Evolutionary conservation across 2,797 vertebrate species (phyloP).

Genomic region (Cephalopachus bancanus): DNA sequence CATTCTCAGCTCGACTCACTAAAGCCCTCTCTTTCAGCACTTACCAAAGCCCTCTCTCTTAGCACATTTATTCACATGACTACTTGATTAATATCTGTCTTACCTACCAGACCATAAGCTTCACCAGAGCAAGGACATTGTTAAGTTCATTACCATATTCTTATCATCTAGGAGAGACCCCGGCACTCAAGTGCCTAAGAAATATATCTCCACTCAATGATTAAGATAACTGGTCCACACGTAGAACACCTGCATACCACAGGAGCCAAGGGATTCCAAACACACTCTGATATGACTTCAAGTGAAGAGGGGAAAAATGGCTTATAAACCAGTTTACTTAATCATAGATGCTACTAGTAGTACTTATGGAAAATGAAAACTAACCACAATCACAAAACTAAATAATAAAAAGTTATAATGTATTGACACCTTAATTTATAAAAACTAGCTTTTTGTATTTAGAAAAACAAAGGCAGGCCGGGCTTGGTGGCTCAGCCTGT

Average conservation of each 20-base stretch:
- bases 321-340: background rate
- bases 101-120: background rate
- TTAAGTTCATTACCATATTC: background rate
- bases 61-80: background rate
- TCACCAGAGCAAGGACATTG: background rate
- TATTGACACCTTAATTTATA: constrained; percentile 4
- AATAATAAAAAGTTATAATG: constrained; percentile 37
- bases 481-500: too few species aligned
- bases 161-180: background rate
- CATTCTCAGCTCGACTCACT: background rate
- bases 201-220: background rate
- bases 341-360: background rate
- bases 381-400: constrained; percentile 26
- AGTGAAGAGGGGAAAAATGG: background rate
- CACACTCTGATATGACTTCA: background rate
- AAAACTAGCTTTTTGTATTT: background rate
- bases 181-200: background rate
- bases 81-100: background rate
- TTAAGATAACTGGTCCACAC: background rate
- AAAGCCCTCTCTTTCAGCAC: background rate
- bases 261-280: background rate
- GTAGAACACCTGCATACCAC: background rate
- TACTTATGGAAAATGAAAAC: constrained; percentile 18
- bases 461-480: background rate
- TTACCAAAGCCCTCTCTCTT: background rate